phyloP scores from a whole-genome alignment of 2,797 vertebrate species.

The Silurus aristotelis region DNA sequence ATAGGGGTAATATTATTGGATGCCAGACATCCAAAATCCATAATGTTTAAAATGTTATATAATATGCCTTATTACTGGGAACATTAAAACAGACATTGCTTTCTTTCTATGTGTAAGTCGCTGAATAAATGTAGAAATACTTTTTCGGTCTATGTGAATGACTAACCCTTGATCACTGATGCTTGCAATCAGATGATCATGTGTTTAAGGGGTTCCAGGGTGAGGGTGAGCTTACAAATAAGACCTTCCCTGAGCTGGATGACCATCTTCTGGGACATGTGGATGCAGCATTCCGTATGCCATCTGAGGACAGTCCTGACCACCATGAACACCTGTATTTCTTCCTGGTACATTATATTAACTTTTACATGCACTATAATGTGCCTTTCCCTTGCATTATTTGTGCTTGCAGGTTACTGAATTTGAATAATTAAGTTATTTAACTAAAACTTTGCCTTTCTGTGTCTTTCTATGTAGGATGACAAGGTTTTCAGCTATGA shows the following conservation, averaged over 20 bases:
- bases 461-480: constrained; percentile 64
- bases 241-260: constrained; percentile 70
- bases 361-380: neutral
- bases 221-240: constrained; percentile 61
- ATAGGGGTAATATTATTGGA: neutral
- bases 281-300: constrained; percentile 79
- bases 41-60: neutral
- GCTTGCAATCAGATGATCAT: constrained; percentile 62
- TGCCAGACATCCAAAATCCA: neutral
- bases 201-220: constrained; percentile 72
- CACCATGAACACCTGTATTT: constrained; percentile 74
- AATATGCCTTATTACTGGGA: neutral
- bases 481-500: constrained; percentile 74
- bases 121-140: too few species aligned
- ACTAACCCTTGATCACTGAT: neutral
- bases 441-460: neutral
- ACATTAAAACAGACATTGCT: neutral
- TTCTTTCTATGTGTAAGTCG: too few species aligned
- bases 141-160: neutral
- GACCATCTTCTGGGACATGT: constrained; percentile 69
- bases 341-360: constrained; percentile 71
- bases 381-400: too few species aligned
- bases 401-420: neutral
- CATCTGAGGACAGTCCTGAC: constrained; percentile 48
- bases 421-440: neutral